A percentile compares a stretch with the other conserved stretches of the same genome.
Evolutionary conservation across 2,113 vertebrate genomes (phyloP).

Genomic region (Naja naja): DNA sequence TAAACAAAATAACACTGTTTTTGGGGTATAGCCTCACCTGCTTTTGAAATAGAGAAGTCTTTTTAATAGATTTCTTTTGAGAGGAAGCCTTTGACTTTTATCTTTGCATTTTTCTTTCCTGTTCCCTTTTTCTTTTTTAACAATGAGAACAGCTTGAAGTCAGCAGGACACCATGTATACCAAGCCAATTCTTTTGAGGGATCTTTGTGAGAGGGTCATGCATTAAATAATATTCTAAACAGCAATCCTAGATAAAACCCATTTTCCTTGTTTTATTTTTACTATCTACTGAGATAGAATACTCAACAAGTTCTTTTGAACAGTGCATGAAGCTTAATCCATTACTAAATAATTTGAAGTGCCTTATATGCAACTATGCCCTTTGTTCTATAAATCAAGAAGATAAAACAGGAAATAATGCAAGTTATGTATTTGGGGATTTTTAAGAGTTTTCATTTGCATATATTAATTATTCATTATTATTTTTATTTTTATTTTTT

Average conservation of each 20-base stretch:
- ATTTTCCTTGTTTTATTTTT: neutral
- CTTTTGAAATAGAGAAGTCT: slow-evolving; percentile 68
- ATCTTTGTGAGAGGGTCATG: slow-evolving; percentile 65
- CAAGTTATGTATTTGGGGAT: neutral
- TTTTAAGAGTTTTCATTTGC: neutral
- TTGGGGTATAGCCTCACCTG: slow-evolving; percentile 67
- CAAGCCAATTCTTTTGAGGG: slow-evolving; percentile 67
- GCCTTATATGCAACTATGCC: neutral
- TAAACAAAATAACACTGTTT: slow-evolving; percentile 61
- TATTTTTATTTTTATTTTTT: too few species aligned
- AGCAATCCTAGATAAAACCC: slow-evolving; percentile 44
- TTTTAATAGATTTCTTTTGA: slow-evolving; percentile 57
- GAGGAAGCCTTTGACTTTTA: slow-evolving; percentile 14
- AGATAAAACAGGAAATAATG: neutral
- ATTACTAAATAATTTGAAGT: neutral
- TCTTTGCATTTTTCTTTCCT: neutral
- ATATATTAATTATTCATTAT: neutral
- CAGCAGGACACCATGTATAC: slow-evolving; percentile 72
- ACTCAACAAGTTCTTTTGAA: neutral
- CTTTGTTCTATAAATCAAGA: neutral
- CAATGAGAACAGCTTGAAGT: slow-evolving; percentile 68
- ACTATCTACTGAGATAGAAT: slow-evolving; percentile 26
- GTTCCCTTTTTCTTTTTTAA: neutral
- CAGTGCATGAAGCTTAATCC: neutral
- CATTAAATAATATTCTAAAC: slow-evolving; percentile 64